Conservation (phyloP, 2,113 vertebrate genomes). For the Poecile atricapillus region DNA sequence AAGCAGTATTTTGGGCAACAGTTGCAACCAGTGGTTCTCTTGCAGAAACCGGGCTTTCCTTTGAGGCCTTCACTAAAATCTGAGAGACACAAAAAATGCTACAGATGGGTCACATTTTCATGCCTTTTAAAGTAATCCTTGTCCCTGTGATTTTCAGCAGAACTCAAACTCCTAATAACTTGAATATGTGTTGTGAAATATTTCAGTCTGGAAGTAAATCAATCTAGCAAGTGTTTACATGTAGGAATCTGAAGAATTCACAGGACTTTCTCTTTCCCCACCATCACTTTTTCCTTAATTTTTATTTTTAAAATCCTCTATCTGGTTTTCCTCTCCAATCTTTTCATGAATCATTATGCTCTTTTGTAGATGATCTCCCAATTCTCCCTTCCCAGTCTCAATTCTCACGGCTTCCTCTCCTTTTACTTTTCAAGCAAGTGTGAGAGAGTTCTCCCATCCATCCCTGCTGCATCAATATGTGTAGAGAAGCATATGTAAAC, state of each 20-base stretch:
- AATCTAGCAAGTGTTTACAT: not conserved
- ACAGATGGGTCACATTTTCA: not conserved
- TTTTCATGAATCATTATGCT: not conserved
- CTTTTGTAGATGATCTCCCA: not conserved
- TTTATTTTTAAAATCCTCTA: not conserved
- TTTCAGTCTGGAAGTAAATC: not conserved
- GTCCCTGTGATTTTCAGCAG: slow-evolving; percentile 8
- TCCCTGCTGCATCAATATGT: not conserved
- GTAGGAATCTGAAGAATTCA: not conserved
- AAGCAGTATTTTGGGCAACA: not conserved
- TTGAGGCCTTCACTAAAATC: not conserved
- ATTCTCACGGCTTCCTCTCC: not conserved
- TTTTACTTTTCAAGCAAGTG: not conserved
- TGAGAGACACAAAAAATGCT: not conserved
- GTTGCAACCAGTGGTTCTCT: not conserved
- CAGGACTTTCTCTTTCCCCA: not conserved
- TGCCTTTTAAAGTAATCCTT: not conserved
- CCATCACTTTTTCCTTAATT: not conserved
- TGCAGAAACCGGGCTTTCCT: not conserved
- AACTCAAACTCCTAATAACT: not conserved
- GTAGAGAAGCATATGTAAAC: not conserved
- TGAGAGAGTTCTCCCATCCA: not conserved
- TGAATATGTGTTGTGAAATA: not conserved
- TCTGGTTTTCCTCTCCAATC: not conserved
- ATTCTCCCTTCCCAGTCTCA: not conserved